Base-by-base conservation (phyloP, 2,888 invertebrate genomes). In the Philaethria dido region DNA sequence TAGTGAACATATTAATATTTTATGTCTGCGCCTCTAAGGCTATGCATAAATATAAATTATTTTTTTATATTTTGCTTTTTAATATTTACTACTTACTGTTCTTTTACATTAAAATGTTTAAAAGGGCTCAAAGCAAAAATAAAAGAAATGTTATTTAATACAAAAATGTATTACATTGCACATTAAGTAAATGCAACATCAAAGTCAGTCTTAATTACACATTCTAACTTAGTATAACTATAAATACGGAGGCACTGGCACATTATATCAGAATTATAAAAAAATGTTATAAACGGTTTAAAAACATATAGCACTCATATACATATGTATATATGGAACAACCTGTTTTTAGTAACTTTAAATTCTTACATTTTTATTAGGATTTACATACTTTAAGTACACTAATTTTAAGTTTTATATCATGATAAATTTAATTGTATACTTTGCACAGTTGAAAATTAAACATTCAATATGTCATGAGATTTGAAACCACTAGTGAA, bases 131-230 rank as follows among this genome's bases (percentile, higher is more conserved):
- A 33, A 33, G 3, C 8, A 57, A 3, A n/a, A 57, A 57, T 25
- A 66, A 22, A 18, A 66, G 16, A 45, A 39, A 2, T 16, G 16
- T 20, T 33, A 62, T 73, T 69, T 77, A 73, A 62, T 74, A 85
- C 83, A 83, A 77, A 84, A 82, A 77, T 16, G 52, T 52, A 52
- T 86, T 89, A 86, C 81, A 83, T 83, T 76, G 82, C 89, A 87
- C 81, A 83, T 82, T 76, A 82, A 84, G 77, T 85, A 90, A 86
- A 86, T 84, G 88, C 87, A 89, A 89, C 84, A 86, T 86, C 78
- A 75, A 86, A 80, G 83, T 92, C 91, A 92, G 91, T 92, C 92
- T 92, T 92, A 92, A 86, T 81, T 87, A 89, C 81, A 80, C 85
- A 82, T 81, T 80, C 79, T 81, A 81, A 80, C 73, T 80, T 78